Evolutionary conservation across 1,140 invertebrate species (phyloP), one percentile per base, ranked within the genome.

Genomic region (Panulirus ornatus): DNA sequence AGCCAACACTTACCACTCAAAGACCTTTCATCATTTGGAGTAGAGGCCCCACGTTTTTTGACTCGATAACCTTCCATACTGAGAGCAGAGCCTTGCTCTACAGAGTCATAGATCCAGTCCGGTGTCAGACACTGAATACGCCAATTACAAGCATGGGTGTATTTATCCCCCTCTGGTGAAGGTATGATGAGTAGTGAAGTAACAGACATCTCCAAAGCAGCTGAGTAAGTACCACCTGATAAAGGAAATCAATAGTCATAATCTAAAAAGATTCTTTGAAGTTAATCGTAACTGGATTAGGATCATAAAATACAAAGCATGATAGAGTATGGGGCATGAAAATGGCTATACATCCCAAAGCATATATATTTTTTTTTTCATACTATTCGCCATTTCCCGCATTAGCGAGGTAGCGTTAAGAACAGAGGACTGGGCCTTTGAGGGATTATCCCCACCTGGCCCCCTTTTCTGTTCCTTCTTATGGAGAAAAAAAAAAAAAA

Each of bases 51-150:
- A 91, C 94, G 93, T 27, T 94, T 92, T 90, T 94, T 93, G 2
- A 97, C 94, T 6, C 94, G 91, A 93, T 97, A 98, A 42, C 95
- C 93, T 8, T 95, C 94, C 83, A 96, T 95, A 19, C 97, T 95
- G 47, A 97, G 93, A 19, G 97, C 96, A 91, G 96, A 96, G 0
- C 97, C 97, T 42, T 95, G 95, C 70, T 95, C 94, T 0, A 97
- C 94, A 73, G 97, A 97, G 36, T 97, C 96, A 89, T 95, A 95
- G 47, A 98, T 94, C 97, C 98, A 99, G 22, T 96, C 94, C 0
- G 95, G 95, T 79, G 94, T 95, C 0, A 97, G 95, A 93, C 96
- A 97, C 47, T 95, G 95, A 92, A 97, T 96, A 86, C 96, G 95
- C 94, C 96, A 97, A 92, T 96, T 95, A 75, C 95, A 93, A 0